Conservation (phyloP, 1,140 invertebrate genomes). For the Musca vetustissima region DNA sequence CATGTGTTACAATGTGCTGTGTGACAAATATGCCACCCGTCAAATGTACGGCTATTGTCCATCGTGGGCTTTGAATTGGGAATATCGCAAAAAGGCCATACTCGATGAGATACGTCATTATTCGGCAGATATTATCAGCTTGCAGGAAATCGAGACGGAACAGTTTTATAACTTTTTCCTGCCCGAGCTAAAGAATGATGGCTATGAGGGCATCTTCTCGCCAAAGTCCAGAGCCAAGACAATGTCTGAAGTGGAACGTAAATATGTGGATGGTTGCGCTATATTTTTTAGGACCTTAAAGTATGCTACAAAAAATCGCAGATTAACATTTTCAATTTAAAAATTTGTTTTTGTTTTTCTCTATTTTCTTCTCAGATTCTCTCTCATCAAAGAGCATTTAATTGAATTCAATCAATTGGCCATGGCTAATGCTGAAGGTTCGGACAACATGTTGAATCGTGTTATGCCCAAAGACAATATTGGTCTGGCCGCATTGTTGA, state of each 20-base stretch:
- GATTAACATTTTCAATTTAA: not conserved
- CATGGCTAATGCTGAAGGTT: slow-evolving; percentile 97
- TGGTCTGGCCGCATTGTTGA: slow-evolving; percentile 89
- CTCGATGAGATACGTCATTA: slow-evolving; percentile 95
- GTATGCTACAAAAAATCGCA: slow-evolving; percentile 63
- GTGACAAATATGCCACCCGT: slow-evolving; percentile 97
- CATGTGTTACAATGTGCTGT: slow-evolving; percentile 99
- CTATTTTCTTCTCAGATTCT: slow-evolving; percentile 71
- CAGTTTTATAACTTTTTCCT: slow-evolving; percentile 98
- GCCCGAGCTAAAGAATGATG: slow-evolving; percentile 89
- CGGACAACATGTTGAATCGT: slow-evolving; percentile 97
- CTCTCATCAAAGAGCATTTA: slow-evolving; percentile 90
- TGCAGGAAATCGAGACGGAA: slow-evolving; percentile 98
- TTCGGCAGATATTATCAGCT: slow-evolving; percentile 95
- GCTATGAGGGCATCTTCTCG: slow-evolving; percentile 98
- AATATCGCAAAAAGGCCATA: slow-evolving; percentile 96
- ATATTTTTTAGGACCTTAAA: slow-evolving; percentile 95
- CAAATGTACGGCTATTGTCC: slow-evolving; percentile 98
- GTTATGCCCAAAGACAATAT: slow-evolving; percentile 99
- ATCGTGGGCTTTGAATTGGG: slow-evolving; percentile 96
- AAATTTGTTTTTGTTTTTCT: not conserved
- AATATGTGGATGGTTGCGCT: slow-evolving; percentile 98
- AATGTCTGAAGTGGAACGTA: slow-evolving; percentile 94
- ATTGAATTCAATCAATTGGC: slow-evolving; percentile 98
- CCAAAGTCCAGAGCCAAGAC: slow-evolving; percentile 98